Conservation (phyloP, 2,797 vertebrate genomes). For the Sebastes nivosus region DNA sequence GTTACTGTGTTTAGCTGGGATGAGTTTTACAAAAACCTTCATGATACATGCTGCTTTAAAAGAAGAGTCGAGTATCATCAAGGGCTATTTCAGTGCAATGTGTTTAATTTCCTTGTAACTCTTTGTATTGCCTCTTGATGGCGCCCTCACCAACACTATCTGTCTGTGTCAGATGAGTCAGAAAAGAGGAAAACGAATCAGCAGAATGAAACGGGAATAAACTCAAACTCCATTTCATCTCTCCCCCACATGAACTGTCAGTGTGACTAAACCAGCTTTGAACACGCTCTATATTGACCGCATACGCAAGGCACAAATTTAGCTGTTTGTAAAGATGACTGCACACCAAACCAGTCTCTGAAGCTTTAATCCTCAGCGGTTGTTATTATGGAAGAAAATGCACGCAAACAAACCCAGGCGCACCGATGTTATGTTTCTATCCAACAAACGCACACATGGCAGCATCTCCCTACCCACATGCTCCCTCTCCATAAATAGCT, state of each 20-base stretch:
- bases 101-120: constrained; percentile 22
- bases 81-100: background rate
- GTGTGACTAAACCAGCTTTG: constrained; percentile 43
- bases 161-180: background rate
- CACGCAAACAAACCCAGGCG: constrained; percentile 18
- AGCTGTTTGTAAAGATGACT: background rate
- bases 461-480: constrained; percentile 46
- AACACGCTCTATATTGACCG: constrained; percentile 10
- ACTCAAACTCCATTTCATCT: constrained; percentile 37
- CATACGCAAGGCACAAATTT: background rate
- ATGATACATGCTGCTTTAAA: background rate
- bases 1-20: background rate
- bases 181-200: constrained; percentile 15
- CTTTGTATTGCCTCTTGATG: constrained; percentile 61
- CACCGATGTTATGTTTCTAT: constrained; percentile 26
- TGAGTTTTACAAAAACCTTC: background rate
- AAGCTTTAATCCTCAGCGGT: constrained; percentile 17
- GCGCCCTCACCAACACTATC: constrained; percentile 34
- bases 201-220: constrained; percentile 14
- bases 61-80: background rate
- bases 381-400: constrained; percentile 19
- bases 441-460: constrained; percentile 42
- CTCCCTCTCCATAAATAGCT: constrained; percentile 59
- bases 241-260: constrained; percentile 23
- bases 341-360: background rate